Conservation (phyloP, 2,797 vertebrate species). For the Oophaga sylvatica region DNA sequence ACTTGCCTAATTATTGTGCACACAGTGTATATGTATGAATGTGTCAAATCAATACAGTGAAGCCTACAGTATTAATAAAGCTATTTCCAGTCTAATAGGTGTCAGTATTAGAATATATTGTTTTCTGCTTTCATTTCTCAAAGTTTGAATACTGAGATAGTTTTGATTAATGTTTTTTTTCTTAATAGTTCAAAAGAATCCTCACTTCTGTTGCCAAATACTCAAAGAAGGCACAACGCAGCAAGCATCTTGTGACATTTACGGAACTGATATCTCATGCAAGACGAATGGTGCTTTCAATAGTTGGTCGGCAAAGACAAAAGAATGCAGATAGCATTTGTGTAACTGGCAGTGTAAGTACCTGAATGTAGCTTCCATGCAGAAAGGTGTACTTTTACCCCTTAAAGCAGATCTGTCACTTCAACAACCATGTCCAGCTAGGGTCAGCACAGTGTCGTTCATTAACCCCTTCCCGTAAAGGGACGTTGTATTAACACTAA, state of each 20-base stretch:
- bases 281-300: slow-evolving; percentile 57
- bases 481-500: too few relatives aligned
- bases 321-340: neutral
- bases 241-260: slow-evolving; percentile 65
- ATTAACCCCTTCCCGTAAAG: too few relatives aligned
- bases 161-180: slow-evolving; percentile 11
- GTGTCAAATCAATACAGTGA: too few relatives aligned
- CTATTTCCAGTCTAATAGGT: neutral
- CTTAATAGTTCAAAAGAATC: slow-evolving; percentile 68
- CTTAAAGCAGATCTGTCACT: too few relatives aligned
- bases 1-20: too few relatives aligned
- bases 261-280: slow-evolving; percentile 67
- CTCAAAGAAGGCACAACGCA: slow-evolving; percentile 67
- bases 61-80: neutral
- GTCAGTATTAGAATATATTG: neutral
- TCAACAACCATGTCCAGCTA: too few relatives aligned
- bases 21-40: too few relatives aligned
- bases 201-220: slow-evolving; percentile 66
- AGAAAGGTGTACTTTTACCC: neutral
- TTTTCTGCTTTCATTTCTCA: neutral
- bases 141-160: neutral
- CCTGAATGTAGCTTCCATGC: neutral
- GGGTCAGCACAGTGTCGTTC: too few relatives aligned
- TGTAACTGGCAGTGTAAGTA: slow-evolving; percentile 69
- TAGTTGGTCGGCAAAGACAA: slow-evolving; percentile 62